These are phyloP conservation scores for Nomada hirtipes DNA, from an alignment of 2,888 invertebrate genomes.

Conservation along the genomic window DNA sequence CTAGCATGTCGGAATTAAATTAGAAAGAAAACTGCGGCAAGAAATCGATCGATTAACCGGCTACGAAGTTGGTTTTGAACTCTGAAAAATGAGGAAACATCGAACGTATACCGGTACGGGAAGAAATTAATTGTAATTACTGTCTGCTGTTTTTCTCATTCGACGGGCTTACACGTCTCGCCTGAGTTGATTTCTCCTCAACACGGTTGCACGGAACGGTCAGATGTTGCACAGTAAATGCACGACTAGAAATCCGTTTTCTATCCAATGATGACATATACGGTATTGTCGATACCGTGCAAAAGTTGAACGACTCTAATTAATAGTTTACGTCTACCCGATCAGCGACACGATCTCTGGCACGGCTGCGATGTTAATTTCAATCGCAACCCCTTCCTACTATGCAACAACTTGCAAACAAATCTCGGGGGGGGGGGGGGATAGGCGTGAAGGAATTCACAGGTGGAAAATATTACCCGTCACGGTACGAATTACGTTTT, in stretches of 20 bases:
- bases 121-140: constrained; percentile 20
- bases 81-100: not conserved
- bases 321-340: constrained; percentile 39
- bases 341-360: constrained; percentile 50
- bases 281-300: not conserved
- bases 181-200: constrained; percentile 14
- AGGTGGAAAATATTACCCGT: not conserved
- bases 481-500: not conserved
- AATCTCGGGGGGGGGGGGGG: not conserved
- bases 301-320: constrained; percentile 25
- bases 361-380: constrained; percentile 39
- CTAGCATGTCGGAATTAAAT: constrained; percentile 8
- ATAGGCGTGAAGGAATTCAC: not conserved
- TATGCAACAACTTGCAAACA: too few relatives aligned
- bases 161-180: not conserved
- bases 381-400: constrained; percentile 15
- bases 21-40: not conserved
- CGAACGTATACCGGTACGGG: not conserved
- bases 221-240: not conserved
- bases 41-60: not conserved
- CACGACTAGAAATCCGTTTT: constrained; percentile 42
- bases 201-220: constrained; percentile 7
- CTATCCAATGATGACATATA: constrained; percentile 33
- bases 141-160: not conserved
- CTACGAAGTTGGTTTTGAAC: not conserved